Base-by-base conservation (phyloP, 2,888 invertebrate species). In the Stramonita haemastoma region DNA sequence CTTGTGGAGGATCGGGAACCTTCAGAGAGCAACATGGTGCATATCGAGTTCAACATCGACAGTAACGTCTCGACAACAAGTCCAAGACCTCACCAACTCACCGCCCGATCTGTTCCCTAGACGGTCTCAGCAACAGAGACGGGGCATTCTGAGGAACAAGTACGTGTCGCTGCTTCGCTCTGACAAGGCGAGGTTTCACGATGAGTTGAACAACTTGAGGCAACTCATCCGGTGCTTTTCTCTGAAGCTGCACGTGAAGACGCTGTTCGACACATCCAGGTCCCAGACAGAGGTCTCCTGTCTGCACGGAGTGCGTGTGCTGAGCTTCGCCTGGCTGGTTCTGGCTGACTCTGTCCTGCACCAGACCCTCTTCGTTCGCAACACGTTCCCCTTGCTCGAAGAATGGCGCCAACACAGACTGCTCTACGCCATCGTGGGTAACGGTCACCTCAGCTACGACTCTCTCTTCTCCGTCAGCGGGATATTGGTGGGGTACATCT, bases 241-340 rank as follows among this genome's bases (percentile, higher is more conserved):
- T 11, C 77, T 91, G 26, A 89, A 92, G 84, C 89, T 89, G 0
- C 93, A 93, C 88, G 91, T 90, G 19, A 84, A 89, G 15, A 92
- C 91, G 84, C 79, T 93, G 6, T 84, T 93, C 17, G 89, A 91
- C 36, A 91, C 92, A 19, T 87, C 90, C 34, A 91, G 92, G 87
- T 87, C 92, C 0, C 34, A 90, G 15, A 92, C 92, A 29, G 89
- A 90, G 79, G 81, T 98, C 92, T 96, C 97, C 81, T 97, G 97
- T 94, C 97, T 98, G 91, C 97, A 98, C 92, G 97, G 98, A 5
- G 96, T 98, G 57, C 96, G 97, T 91, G 97, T 94, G 79, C 86
- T 95, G 86, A 94, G 94, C 77, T 93, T 95, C 93, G 92, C 92
- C 19, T 95, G 95, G 95, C 93, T 95, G n/a, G 94, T 95, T 8